Percentiles rank a stretch among this genome's conserved stretches.
Evolutionary conservation across 2,113 vertebrate genomes (phyloP).

Genomic region (Scolopax mira): DNA sequence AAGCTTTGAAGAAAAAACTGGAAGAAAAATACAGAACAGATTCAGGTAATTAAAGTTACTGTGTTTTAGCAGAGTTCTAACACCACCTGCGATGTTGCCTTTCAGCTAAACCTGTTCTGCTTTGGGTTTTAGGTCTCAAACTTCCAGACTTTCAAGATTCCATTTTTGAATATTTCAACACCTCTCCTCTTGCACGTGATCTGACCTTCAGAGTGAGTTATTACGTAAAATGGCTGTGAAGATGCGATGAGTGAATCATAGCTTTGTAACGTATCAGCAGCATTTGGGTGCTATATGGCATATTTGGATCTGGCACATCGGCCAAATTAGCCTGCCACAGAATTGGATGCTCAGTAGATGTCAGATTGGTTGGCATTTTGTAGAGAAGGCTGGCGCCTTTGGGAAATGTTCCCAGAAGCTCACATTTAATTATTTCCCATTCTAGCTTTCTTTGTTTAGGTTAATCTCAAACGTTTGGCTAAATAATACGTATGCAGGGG

Average conservation of each 20-base stretch:
- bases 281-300: background rate
- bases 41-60: constrained; percentile 75
- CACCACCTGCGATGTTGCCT: background rate
- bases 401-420: background rate
- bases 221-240: background rate
- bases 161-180: constrained; percentile 98
- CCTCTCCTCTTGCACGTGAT: constrained; percentile 92
- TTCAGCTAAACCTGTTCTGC: background rate
- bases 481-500: background rate
- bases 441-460: background rate
- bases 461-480: background rate
- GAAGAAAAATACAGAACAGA: constrained; percentile 88
- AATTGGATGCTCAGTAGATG: background rate
- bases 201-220: constrained; percentile 92
- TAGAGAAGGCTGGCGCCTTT: background rate
- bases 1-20: constrained; percentile 88
- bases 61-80: background rate
- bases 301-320: background rate
- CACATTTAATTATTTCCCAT: background rate
- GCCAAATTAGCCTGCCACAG: background rate
- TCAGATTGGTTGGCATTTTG: background rate
- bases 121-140: constrained; percentile 83
- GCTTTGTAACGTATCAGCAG: background rate
- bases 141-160: constrained; percentile 95
- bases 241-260: background rate